These are phyloP conservation scores for Nansenia antarctica DNA, from an alignment of 2,113 vertebrate species.

Conservation along the genomic window DNA sequence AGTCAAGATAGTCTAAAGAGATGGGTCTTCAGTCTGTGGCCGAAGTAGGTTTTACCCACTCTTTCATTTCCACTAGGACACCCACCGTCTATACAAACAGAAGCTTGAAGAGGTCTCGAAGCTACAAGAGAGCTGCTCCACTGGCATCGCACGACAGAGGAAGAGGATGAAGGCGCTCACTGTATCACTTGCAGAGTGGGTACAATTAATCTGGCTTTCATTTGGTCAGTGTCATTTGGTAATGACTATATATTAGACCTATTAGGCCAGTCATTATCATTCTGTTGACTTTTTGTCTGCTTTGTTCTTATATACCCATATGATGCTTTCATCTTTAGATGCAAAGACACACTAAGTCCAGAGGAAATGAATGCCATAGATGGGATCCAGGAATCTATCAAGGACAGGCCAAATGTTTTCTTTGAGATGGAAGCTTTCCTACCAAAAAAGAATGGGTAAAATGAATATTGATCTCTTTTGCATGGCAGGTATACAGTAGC, in stretches of 20 bases:
- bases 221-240: background rate
- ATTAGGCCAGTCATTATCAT: background rate
- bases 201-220: background rate
- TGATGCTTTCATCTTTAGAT: conserved; percentile 66
- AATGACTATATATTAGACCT: background rate
- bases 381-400: conserved; percentile 82
- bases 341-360: conserved; percentile 62
- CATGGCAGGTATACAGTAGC: background rate
- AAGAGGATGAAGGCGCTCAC: conserved; percentile 87
- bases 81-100: conserved; percentile 88
- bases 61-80: conserved; percentile 77
- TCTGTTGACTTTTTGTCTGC: background rate
- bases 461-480: background rate
- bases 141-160: conserved; percentile 84
- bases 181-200: conserved; percentile 77
- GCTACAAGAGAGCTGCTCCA: conserved; percentile 83
- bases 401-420: conserved; percentile 82
- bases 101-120: conserved; percentile 92
- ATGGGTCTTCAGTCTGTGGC: too few relatives aligned
- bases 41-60: background rate
- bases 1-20: too few relatives aligned
- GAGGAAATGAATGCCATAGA: conserved; percentile 63
- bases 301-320: background rate
- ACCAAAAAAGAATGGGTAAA: conserved; percentile 94
- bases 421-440: conserved; percentile 97